Base-by-base conservation (phyloP, 2,888 invertebrate species). In the Bellardia pandia region DNA sequence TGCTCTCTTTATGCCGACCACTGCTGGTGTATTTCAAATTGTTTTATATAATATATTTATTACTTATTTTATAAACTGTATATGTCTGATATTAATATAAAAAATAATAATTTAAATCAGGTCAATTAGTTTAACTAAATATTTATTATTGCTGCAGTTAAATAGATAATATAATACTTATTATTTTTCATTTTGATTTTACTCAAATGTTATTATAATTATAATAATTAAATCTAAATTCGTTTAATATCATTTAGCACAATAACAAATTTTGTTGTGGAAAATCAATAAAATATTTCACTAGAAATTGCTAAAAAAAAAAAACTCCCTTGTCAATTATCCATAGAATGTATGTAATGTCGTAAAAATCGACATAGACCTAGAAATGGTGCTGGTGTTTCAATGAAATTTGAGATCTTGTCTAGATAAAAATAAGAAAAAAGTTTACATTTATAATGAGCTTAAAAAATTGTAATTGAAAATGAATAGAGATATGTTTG, bases 381-480 rank as follows among this genome's bases (percentile, higher is more conserved):
- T 48, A 71, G 23, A 23, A 23, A 69, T 60, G 71, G 71, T 69
- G 48, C 6, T 71, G 13, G 3, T 40, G 45, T 6, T 40, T 56
- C 3, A 23, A 45, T 77, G 62, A 71, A 83, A 83, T 77, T 71
- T 77, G 71, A 77, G 76, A 45, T 56, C 40, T 83, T 45, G 64
- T 30, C 3, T 42, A 42, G 9, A 23, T 37, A 4, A 33, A n/a
- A n/a, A 66, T 74, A 56, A 80, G 45, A 42, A 66, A 48, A 58
- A 58, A 37, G 45, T 62, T 74, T 33, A 66, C 40, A 79, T 69
- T 69, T n/a, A 79, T 79, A 79, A 79, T 79, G 79, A 79, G 62
- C n/a, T 42, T 33, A 53, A 42, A 13, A 13, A n/a, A n/a, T 51
- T 51, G 4, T 51, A 80, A 64, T 37, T 30, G 42, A 45, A 56